Evolutionary conservation across 2,888 invertebrate genomes (phyloP).

Genomic region (Sarcophaga rosellei): DNA sequence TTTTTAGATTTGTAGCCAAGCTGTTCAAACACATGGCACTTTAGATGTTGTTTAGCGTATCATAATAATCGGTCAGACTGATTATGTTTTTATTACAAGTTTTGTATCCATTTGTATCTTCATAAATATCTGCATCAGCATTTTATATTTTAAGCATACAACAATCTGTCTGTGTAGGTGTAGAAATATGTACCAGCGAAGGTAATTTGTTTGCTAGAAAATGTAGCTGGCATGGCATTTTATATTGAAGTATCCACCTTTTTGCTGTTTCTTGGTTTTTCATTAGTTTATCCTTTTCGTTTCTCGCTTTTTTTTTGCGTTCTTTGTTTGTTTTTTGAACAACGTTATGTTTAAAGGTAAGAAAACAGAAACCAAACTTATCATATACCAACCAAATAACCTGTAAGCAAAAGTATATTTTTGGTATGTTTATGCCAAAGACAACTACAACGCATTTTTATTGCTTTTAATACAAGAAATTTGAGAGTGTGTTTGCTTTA

Average conservation of each 20-base stretch:
- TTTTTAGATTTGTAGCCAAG: no score
- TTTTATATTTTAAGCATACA: neutral
- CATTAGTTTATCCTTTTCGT: constrained; percentile 16
- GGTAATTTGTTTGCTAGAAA: constrained; percentile 13
- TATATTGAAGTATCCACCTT: constrained; percentile 59
- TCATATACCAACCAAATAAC: constrained; percentile 46
- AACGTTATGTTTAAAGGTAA: constrained; percentile 6
- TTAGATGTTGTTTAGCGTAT: no score
- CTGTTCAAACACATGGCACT: no score
- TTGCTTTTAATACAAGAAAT: neutral
- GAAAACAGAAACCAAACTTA: constrained; percentile 24
- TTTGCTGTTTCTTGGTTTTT: constrained; percentile 61
- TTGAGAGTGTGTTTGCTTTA: neutral
- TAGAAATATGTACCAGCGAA: neutral
- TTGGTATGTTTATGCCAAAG: constrained; percentile 1
- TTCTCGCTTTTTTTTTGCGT: neutral
- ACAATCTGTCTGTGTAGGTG: neutral
- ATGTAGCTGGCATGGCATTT: constrained; percentile 27
- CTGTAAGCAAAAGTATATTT: constrained; percentile 26
- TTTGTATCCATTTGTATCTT: neutral
- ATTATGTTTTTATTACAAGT: no score
- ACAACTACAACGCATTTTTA: neutral
- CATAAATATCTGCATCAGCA: constrained; percentile 28
- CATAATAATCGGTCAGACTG: no score
- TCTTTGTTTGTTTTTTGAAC: constrained; percentile 11